Base-by-base conservation (phyloP, 2,113 vertebrate genomes). In the Dromiciops gliroides region DNA sequence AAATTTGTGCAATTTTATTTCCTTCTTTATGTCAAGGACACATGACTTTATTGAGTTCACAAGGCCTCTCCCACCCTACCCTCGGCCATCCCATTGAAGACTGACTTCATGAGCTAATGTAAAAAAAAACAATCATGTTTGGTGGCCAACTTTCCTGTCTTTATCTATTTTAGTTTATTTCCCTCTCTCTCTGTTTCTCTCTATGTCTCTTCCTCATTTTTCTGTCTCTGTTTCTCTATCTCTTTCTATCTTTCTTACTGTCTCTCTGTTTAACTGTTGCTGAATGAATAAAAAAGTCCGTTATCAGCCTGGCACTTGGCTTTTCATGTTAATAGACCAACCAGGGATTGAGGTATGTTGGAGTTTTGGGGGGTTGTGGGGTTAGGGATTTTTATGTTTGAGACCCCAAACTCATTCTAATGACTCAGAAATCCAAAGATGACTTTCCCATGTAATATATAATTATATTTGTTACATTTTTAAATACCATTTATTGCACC, bases 361-460 rank as follows among this genome's bases (percentile, higher is more conserved):
- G n/a, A n/a, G n/a, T n/a, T n/a, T n/a, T n/a, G n/a, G n/a, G n/a
- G n/a, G n/a, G n/a, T n/a, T n/a, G n/a, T n/a, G n/a, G n/a, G n/a
- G n/a, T n/a, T n/a, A n/a, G n/a, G n/a, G n/a, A n/a, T 28, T 28
- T 67, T 75, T 44, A 83, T 44, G 6, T 16, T 44, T 44, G 67
- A 6, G 37, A 44, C 16, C 14, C 60, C 4, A 12, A 1, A 0
- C 3, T 37, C 3, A 2, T n/a, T 75, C 44, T n/a, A 6, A 44
- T 44, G 19, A 44, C 3, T 83, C 19, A 44, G 6, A 19, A 44
- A 44, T 83, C 37, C 37, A 83, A 83, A 44, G 67, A 83, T 4
- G 5, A 44, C 31, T 67, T 67, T 60, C 31, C 31, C 8, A 7
- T n/a, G 6, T 44, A 83, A 44, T 22, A 44, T 22, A 7, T 0